These are phyloP conservation scores for Takifugu bimaculatus DNA, from an alignment of 2,113 vertebrate species.

Conservation along the genomic window DNA sequence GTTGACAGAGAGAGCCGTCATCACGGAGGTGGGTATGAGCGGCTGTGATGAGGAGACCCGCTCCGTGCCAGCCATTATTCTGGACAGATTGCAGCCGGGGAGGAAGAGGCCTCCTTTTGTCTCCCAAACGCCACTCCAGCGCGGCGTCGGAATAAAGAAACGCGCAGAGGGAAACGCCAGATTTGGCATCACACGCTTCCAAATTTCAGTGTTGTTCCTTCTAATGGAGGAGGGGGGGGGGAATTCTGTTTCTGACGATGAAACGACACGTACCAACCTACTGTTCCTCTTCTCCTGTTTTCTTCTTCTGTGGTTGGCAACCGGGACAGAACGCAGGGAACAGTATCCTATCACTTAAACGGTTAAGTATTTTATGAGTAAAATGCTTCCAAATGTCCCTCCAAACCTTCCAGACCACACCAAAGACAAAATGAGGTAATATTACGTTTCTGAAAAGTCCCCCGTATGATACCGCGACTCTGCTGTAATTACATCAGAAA, in stretches of 20 bases:
- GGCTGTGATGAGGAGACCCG: conserved; percentile 56
- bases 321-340: conserved; percentile 76
- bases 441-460: conserved; percentile 90
- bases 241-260: conserved; percentile 45
- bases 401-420: conserved; percentile 91
- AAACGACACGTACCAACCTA: conserved; percentile 46
- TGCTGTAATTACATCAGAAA: conserved; percentile 89
- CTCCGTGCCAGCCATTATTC: conserved; percentile 55
- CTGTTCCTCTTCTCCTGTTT: conserved; percentile 30
- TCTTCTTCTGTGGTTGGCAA: conserved; percentile 57
- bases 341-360: conserved; percentile 90
- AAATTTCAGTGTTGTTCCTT: conserved; percentile 21
- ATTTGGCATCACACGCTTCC: conserved; percentile 14
- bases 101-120: conserved; percentile 51
- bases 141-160: conserved; percentile 24
- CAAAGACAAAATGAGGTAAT: conserved; percentile 91
- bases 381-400: conserved; percentile 98
- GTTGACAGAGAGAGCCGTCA: conserved; percentile 59
- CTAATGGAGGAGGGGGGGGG: neutral
- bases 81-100: conserved; percentile 40
- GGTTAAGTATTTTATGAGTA: conserved; percentile 94
- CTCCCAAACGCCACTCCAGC: conserved; percentile 20
- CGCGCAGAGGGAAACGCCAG: conserved; percentile 1
- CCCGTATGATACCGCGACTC: conserved; percentile 84
- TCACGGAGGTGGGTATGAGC: conserved; percentile 62